A percentile compares a stretch with the other conserved stretches of the same genome.
phyloP scores from a whole-genome alignment of 2,888 invertebrate genomes.

The Malacosoma neustria region DNA sequence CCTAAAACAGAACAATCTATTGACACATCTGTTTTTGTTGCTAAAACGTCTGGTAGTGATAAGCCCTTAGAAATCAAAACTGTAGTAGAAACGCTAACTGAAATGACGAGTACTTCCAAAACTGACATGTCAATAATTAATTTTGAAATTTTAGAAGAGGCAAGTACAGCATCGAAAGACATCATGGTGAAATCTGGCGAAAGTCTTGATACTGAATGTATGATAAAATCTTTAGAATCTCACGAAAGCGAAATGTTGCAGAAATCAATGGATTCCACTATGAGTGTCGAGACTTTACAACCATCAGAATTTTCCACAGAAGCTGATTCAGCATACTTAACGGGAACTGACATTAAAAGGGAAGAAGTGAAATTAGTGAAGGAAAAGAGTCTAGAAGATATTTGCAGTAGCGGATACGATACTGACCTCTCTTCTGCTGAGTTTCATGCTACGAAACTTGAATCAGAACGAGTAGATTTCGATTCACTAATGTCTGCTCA shows the following conservation, averaged over 20 bases:
- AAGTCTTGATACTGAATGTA: conserved; percentile 66
- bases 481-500: conserved; percentile 68
- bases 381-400: conserved; percentile 77
- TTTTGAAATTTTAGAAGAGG: conserved; percentile 55
- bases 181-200: conserved; percentile 69
- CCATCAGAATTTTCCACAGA: conserved; percentile 68
- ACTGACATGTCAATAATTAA: conserved; percentile 55
- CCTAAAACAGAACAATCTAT: conserved; percentile 23
- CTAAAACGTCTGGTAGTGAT: conserved; percentile 39
- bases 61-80: conserved; percentile 36
- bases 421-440: conserved; percentile 79
- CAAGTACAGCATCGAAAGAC: conserved; percentile 58
- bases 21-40: conserved; percentile 27
- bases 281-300: conserved; percentile 67
- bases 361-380: conserved; percentile 61
- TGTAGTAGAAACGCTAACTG: conserved; percentile 33
- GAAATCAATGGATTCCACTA: conserved; percentile 69
- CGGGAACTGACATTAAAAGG: conserved; percentile 58
- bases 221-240: conserved; percentile 68
- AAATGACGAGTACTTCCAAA: conserved; percentile 39
- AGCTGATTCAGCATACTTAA: conserved; percentile 66
- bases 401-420: conserved; percentile 80
- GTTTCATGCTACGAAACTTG: conserved; percentile 71
- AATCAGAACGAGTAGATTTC: conserved; percentile 63
- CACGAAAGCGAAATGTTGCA: conserved; percentile 68